These are phyloP conservation scores for Aspidiotus destructor DNA, from an alignment of 2,888 invertebrate genomes.

Conservation along the genomic window DNA sequence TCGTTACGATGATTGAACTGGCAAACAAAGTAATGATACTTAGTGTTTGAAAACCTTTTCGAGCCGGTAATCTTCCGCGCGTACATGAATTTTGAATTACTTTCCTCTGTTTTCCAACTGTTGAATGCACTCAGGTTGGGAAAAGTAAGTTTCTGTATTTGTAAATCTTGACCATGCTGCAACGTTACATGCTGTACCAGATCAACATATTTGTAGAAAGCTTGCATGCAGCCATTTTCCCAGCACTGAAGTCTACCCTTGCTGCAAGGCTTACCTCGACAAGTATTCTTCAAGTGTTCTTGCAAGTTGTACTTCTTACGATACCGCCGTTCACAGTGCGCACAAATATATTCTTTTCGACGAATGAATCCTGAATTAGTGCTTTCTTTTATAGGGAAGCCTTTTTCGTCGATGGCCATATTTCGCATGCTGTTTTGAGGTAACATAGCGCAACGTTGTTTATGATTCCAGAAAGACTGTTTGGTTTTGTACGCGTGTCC, in stretches of 20 bases:
- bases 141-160: constrained; percentile 25
- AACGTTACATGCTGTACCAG: constrained; percentile 25
- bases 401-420: constrained; percentile 9
- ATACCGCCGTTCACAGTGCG: constrained; percentile 23
- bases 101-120: constrained; percentile 28
- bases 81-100: constrained; percentile 28
- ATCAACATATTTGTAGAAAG: constrained; percentile 27
- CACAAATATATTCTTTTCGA: constrained; percentile 23
- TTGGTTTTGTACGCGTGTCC: constrained; percentile 27
- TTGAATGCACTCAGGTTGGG: constrained; percentile 25
- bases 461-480: constrained; percentile 27
- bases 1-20: constrained; percentile 27
- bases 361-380: constrained; percentile 1
- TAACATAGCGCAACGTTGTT: constrained; percentile 25
- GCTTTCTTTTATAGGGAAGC: constrained; percentile 10
- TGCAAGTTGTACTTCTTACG: constrained; percentile 25
- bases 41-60: constrained; percentile 20
- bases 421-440: constrained; percentile 20
- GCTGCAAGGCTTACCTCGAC: constrained; percentile 26
- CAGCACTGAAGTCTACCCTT: constrained; percentile 27
- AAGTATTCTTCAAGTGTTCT: constrained; percentile 24
- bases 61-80: constrained; percentile 28
- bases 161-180: constrained; percentile 26
- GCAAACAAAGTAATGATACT: constrained; percentile 30
- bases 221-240: constrained; percentile 19